Percentiles rank a stretch among this genome's conserved stretches.
Conservation (phyloP, 1,140 invertebrate species). For the Zeugodacus cucurbitae region DNA sequence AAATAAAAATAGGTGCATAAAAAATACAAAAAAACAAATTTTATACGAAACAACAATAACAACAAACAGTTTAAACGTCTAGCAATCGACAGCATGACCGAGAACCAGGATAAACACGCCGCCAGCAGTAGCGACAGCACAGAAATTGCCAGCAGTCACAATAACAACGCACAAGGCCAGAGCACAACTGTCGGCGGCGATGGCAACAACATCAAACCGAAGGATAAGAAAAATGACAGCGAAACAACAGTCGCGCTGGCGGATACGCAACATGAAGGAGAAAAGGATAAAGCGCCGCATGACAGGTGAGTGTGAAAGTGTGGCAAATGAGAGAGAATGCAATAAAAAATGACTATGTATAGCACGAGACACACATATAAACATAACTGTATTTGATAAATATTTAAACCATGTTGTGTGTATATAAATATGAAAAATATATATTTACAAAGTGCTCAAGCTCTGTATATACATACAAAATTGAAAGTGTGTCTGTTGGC, state of each 20-base stretch:
- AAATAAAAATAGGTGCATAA: neutral
- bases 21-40: neutral
- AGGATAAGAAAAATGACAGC: constrained; percentile 37
- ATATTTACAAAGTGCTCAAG: neutral
- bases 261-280: constrained; percentile 6
- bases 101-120: constrained; percentile 33
- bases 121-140: neutral
- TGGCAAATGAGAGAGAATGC: neutral
- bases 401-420: neutral
- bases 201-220: neutral
- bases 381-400: neutral
- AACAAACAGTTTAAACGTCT: neutral
- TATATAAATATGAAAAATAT: neutral
- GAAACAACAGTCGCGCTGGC: neutral
- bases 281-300: constrained; percentile 35
- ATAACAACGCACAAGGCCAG: neutral
- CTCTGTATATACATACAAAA: neutral
- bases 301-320: constrained; percentile 28
- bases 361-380: neutral
- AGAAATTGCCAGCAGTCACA: neutral
- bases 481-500: neutral
- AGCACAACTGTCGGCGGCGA: neutral
- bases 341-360: neutral
- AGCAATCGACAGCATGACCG: constrained; percentile 34
- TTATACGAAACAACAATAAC: neutral